Conservation (phyloP, 2,113 vertebrate species). For the Lynx canadensis region DNA sequence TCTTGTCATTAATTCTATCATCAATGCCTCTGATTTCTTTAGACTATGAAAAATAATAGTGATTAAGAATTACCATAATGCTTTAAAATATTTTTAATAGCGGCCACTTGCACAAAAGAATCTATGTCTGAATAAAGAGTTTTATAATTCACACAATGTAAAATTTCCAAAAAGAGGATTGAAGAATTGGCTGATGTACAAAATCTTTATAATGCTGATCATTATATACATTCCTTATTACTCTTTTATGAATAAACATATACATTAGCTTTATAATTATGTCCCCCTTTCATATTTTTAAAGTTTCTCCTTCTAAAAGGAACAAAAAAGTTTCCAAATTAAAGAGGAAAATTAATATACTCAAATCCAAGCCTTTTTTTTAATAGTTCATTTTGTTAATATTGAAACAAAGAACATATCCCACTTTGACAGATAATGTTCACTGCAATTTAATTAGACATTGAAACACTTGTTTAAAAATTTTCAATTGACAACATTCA, state of each 20-base stretch:
- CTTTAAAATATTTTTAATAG: constrained; percentile 63
- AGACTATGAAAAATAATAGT: constrained; percentile 48
- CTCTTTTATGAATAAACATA: constrained; percentile 46
- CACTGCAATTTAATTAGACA: background rate
- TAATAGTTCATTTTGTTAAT: background rate
- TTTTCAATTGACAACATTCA: background rate
- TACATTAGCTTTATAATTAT: constrained; percentile 41
- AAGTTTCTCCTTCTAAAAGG: constrained; percentile 26
- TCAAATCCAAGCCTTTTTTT: background rate
- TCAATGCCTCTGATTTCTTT: constrained; percentile 60
- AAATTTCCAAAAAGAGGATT: constrained; percentile 33
- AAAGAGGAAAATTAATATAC: constrained; percentile 33
- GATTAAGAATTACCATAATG: constrained; percentile 70
- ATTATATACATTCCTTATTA: constrained; percentile 38
- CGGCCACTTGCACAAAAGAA: constrained; percentile 10
- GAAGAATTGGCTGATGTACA: background rate
- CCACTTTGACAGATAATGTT: background rate
- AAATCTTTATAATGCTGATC: background rate
- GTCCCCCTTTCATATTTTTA: constrained; percentile 15
- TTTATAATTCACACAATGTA: background rate
- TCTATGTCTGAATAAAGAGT: constrained; percentile 44
- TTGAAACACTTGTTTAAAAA: background rate
- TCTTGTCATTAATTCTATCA: constrained; percentile 61
- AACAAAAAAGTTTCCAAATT: background rate
- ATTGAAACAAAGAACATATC: background rate